phyloP scores from a whole-genome alignment of 2,888 invertebrate genomes.

The Cantharis nigra region DNA sequence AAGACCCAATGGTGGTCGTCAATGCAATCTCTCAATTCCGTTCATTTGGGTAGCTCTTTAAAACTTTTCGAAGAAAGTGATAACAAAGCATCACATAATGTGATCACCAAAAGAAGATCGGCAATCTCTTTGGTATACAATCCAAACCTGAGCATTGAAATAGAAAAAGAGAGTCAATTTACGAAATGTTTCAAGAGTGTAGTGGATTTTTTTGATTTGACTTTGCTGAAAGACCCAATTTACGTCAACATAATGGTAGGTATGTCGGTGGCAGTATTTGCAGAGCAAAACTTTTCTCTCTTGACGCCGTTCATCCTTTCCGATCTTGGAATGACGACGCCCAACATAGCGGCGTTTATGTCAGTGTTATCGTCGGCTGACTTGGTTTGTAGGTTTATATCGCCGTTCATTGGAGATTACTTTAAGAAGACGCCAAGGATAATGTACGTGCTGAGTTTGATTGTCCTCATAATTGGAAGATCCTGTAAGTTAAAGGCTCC shows the following conservation, averaged over 20 bases:
- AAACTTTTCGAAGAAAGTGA: slow-evolving; percentile 60
- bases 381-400: slow-evolving; percentile 64
- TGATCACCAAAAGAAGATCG: not conserved
- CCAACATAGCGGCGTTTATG: slow-evolving; percentile 66
- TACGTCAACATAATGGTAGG: slow-evolving; percentile 72
- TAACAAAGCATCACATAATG: not conserved
- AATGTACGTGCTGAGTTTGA: slow-evolving; percentile 67
- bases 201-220: slow-evolving; percentile 66
- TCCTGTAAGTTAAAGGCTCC: slow-evolving; percentile 60
- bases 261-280: slow-evolving; percentile 69
- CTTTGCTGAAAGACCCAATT: slow-evolving; percentile 67
- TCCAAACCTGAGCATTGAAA: slow-evolving; percentile 35
- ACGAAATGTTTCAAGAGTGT: slow-evolving; percentile 48
- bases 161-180: slow-evolving; percentile 35
- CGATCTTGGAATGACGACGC: slow-evolving; percentile 64
- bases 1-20: slow-evolving; percentile 62
- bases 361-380: slow-evolving; percentile 61
- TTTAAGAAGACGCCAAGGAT: slow-evolving; percentile 64
- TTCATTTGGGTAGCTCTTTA: slow-evolving; percentile 65
- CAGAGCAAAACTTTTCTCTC: slow-evolving; percentile 71
- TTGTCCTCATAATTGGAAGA: slow-evolving; percentile 64
- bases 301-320: slow-evolving; percentile 69
- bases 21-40: slow-evolving; percentile 53
- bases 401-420: slow-evolving; percentile 70
- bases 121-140: slow-evolving; percentile 26